These are phyloP conservation scores for Heloderma charlesbogerti DNA, from an alignment of 2,113 vertebrate species.

Conservation along the genomic window DNA sequence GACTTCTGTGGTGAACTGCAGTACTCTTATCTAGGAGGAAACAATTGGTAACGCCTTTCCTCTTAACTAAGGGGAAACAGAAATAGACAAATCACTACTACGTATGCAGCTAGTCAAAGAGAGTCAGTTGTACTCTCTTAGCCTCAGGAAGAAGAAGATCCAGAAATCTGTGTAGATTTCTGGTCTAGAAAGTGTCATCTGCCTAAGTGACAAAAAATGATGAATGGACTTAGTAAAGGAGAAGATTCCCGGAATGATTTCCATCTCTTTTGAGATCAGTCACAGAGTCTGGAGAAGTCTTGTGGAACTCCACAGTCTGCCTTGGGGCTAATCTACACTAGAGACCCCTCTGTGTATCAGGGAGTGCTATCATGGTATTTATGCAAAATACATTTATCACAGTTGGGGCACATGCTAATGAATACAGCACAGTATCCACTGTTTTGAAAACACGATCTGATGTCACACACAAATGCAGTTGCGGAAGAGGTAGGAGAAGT, in stretches of 20 bases:
- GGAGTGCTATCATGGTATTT: too few relatives aligned
- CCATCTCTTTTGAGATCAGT: not conserved
- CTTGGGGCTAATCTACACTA: too few relatives aligned
- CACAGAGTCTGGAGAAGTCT: not conserved
- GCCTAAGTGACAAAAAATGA: not conserved
- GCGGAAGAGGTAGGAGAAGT: too few relatives aligned
- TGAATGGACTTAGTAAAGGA: not conserved
- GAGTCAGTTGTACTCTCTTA: not conserved
- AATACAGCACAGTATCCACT: too few relatives aligned
- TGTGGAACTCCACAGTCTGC: not conserved
- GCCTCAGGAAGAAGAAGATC: not conserved
- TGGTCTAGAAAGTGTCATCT: not conserved
- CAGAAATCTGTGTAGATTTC: not conserved
- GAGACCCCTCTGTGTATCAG: too few relatives aligned
- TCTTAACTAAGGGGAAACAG: not conserved
- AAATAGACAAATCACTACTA: not conserved
- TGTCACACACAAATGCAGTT: too few relatives aligned
- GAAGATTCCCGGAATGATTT: not conserved
- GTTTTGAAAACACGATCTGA: too few relatives aligned
- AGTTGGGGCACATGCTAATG: too few relatives aligned
- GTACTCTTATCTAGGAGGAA: not conserved
- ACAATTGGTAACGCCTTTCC: not conserved
- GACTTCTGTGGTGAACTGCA: not conserved
- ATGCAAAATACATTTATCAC: too few relatives aligned
- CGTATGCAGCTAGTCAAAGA: not conserved